Conservation (phyloP, 2,888 invertebrate species). For the Sarcophaga carnaria region DNA sequence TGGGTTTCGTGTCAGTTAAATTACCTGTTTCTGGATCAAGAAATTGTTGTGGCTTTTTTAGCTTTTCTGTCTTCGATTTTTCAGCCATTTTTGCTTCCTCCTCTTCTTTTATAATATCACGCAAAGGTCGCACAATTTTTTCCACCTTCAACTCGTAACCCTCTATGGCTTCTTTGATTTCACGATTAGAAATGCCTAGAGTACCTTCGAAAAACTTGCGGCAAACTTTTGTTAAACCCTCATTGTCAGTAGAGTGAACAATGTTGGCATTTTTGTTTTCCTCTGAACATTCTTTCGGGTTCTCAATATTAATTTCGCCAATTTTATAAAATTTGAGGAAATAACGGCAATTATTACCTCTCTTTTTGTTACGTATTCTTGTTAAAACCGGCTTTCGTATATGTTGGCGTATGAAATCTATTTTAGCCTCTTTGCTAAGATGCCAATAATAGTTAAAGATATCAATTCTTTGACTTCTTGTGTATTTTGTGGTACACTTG, state of each 20-base stretch:
- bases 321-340: conserved; percentile 53
- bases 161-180: conserved; percentile 62
- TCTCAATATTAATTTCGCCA: background rate
- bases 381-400: conserved; percentile 47
- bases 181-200: conserved; percentile 52
- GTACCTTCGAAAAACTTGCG: conserved; percentile 67
- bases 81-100: conserved; percentile 36
- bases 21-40: conserved; percentile 63
- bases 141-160: conserved; percentile 58
- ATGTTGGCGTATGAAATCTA: conserved; percentile 54
- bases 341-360: conserved; percentile 62
- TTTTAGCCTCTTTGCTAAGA: conserved; percentile 48
- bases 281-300: background rate
- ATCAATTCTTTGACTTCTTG: conserved; percentile 55
- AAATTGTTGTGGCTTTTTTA: conserved; percentile 47
- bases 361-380: conserved; percentile 58
- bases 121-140: conserved; percentile 37
- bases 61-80: background rate
- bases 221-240: conserved; percentile 62
- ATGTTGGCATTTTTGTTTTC: background rate
- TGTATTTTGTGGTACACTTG: conserved; percentile 65
- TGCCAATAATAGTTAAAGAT: conserved; percentile 68
- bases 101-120: conserved; percentile 41
- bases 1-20: conserved; percentile 38
- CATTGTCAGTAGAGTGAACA: background rate